A percentile compares a stretch with the other conserved stretches of the same genome.
Conservation (phyloP, 2,888 invertebrate species). For the Dryobota labecula region DNA sequence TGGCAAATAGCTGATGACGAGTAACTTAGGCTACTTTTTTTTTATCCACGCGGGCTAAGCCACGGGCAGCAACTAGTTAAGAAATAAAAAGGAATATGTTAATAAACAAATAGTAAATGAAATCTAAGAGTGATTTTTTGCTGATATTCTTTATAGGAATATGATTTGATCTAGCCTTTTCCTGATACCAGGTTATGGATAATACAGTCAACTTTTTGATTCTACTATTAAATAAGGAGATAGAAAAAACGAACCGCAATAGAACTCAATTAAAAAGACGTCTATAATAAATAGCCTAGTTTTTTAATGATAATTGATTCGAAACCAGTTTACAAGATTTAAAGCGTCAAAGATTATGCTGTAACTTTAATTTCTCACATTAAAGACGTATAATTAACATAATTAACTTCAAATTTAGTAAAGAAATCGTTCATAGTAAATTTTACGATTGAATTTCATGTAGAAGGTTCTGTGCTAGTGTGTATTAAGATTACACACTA, state of each 20-base stretch:
- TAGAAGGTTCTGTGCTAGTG: background rate
- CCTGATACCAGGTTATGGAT: background rate
- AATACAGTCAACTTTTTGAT: background rate
- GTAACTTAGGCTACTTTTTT: too few species aligned
- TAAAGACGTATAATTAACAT: constrained; percentile 65
- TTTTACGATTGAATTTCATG: constrained; percentile 17
- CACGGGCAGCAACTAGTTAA: too few species aligned
- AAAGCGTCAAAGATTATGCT: constrained; percentile 55
- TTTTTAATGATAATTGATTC: constrained; percentile 45
- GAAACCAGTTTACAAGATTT: constrained; percentile 56
- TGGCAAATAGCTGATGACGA: too few species aligned
- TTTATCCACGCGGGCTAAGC: too few species aligned
- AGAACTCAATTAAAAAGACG: constrained; percentile 10
- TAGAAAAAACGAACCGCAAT: background rate
- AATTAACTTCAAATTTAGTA: constrained; percentile 60
- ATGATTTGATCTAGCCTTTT: background rate
- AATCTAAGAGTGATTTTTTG: too few species aligned
- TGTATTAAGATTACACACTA: background rate
- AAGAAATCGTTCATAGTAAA: constrained; percentile 40
- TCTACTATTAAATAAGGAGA: background rate
- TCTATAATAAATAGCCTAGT: constrained; percentile 20
- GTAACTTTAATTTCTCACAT: constrained; percentile 62
- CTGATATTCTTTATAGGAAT: too few species aligned
- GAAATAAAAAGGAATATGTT: too few species aligned
- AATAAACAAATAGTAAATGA: too few species aligned